phyloP scores from a whole-genome alignment of 2,888 invertebrate genomes.

The Chirona hameri region DNA sequence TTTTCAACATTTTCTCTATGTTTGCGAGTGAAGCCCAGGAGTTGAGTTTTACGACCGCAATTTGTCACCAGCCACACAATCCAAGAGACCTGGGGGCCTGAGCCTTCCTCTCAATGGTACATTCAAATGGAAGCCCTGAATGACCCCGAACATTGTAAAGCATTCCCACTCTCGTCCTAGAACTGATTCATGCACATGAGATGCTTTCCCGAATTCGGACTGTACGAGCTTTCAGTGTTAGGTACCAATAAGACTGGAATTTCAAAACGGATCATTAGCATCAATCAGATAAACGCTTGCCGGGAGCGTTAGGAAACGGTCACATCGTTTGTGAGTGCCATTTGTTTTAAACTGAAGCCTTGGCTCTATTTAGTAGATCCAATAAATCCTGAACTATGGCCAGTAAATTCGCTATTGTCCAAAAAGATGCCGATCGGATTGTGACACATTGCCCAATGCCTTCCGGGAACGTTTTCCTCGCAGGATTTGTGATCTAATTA shows the following conservation, averaged over 20 bases:
- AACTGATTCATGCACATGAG: not conserved
- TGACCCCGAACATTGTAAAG: too few species aligned
- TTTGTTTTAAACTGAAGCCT: slow-evolving; percentile 12
- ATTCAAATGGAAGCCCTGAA: too few species aligned
- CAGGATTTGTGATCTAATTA: not conserved
- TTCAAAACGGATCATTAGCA: not conserved
- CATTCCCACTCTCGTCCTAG: not conserved
- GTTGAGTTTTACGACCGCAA: too few species aligned
- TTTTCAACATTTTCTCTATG: too few species aligned
- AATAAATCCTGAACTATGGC: slow-evolving; percentile 11
- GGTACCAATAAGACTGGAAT: not conserved
- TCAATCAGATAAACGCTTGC: not conserved
- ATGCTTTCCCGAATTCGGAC: not conserved
- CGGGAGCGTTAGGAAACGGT: not conserved
- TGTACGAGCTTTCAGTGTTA: not conserved
- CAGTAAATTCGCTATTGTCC: slow-evolving; percentile 2
- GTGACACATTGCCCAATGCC: slow-evolving; percentile 14
- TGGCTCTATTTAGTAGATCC: not conserved
- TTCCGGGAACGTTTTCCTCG: not conserved
- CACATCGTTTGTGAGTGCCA: not conserved
- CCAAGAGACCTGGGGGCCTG: too few species aligned
- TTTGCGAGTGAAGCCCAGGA: too few species aligned
- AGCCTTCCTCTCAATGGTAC: too few species aligned
- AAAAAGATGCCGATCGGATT: slow-evolving; percentile 3
- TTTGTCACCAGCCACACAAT: too few species aligned